Base-by-base conservation (phyloP, 1,140 invertebrate genomes). In the Odontomachus brunneus region DNA sequence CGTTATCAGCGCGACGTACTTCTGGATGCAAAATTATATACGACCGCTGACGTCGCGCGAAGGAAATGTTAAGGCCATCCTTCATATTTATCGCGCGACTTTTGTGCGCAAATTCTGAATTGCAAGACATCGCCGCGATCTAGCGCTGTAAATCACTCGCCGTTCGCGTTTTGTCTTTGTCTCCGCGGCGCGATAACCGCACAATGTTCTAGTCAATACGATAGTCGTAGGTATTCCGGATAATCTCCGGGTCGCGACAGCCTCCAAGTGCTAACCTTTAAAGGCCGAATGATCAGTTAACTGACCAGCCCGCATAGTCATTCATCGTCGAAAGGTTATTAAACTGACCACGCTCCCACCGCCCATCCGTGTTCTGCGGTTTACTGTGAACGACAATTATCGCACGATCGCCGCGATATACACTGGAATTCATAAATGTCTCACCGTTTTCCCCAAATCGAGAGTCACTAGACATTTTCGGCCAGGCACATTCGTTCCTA, bases 251-350 rank as follows among this genome's bases (percentile, higher is more conserved):
- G 19, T 76, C 29, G 60, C 74, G 53, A 66, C 29, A 53, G 74
- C 49, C 29, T 53, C 55, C 74, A 38, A 55, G 48, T 66, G 48
- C 44, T 53, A 65, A 38, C n/a, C 62, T 65, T 65, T 65, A 53
- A 22, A 76, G 29, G 29, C 15, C 60, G 74, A 66, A 66, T 66
- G 15, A 66, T 38, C 26, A 53, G 49, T 76, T 65, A 55, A 66
- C 74, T 76, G 62, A 53, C 49, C 60, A 24, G 60, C 60, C 26
- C 73, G 60, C 48, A 24, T 53, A 55, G 15, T 76, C 62, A 66
- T 14, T 76, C 59, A 33, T 65, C 26, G 48, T 53, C 48, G 29
- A 38, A 24, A 38, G 29, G 9, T 66, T 33, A 14, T 76, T 65
- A 55, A 53, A 66, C 62, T 66, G 15, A 17, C 62, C 60, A 49